These are phyloP conservation scores for Watsonalla cultraria DNA, from an alignment of 2,888 invertebrate species.

Conservation along the genomic window DNA sequence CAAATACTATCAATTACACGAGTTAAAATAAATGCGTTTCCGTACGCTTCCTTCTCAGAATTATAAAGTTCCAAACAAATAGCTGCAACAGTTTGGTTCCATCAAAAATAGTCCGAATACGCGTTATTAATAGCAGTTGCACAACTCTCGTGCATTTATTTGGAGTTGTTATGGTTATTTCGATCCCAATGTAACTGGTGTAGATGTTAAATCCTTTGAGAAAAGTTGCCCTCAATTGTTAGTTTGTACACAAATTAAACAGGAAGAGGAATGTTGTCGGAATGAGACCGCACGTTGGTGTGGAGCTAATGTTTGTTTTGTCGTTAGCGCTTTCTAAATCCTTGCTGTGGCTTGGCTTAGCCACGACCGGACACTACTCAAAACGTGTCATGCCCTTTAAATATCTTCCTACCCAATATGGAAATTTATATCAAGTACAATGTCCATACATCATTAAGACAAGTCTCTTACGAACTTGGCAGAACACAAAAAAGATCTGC, in stretches of 20 bases:
- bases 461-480: too few relatives aligned
- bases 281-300: slow-evolving; percentile 50
- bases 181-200: slow-evolving; percentile 4
- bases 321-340: slow-evolving; percentile 65
- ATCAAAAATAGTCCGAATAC: background rate
- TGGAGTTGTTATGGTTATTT: slow-evolving; percentile 1
- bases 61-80: background rate
- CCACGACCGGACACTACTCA: slow-evolving; percentile 5
- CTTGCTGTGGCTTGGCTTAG: slow-evolving; percentile 34
- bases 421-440: too few relatives aligned
- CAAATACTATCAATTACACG: background rate
- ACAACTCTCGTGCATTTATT: slow-evolving; percentile 1
- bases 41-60: background rate
- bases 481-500: too few relatives aligned
- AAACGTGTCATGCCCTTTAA: background rate
- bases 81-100: background rate
- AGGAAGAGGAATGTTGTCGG: slow-evolving; percentile 60
- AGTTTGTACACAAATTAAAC: slow-evolving; percentile 51
- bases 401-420: too few relatives aligned
- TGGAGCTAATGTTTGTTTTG: slow-evolving; percentile 59
- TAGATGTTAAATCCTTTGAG: slow-evolving; percentile 15
- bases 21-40: background rate
- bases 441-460: too few relatives aligned
- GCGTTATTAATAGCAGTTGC: slow-evolving; percentile 1
- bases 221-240: slow-evolving; percentile 21